Evolutionary conservation across 2,888 invertebrate genomes (phyloP).

Genomic region (Lasiommata megera): DNA sequence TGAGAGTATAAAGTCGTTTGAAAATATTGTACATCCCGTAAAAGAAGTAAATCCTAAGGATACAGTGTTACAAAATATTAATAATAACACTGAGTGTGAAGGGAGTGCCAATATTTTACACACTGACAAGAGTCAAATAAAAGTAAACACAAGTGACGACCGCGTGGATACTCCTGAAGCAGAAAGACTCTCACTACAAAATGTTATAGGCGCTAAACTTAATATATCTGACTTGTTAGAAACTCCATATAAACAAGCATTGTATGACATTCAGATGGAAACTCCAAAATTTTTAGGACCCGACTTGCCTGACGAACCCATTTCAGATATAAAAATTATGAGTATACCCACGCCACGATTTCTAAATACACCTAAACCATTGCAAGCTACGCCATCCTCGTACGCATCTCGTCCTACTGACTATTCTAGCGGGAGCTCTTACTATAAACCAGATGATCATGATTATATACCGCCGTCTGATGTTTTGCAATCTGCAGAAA

Average conservation of each 20-base stretch:
- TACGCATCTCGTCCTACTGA: constrained; percentile 77
- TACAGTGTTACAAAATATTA: constrained; percentile 54
- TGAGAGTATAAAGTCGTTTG: constrained; percentile 37
- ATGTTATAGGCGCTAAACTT: constrained; percentile 66
- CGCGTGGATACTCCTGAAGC: constrained; percentile 63
- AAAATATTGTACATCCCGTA: constrained; percentile 33
- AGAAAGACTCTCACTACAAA: constrained; percentile 63
- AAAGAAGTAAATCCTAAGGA: constrained; percentile 35
- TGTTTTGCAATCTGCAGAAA: constrained; percentile 45
- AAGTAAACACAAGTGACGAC: constrained; percentile 41
- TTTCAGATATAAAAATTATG: constrained; percentile 80
- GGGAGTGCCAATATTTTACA: constrained; percentile 12
- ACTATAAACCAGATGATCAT: constrained; percentile 84
- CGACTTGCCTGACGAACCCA: constrained; percentile 63
- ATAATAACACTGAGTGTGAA: constrained; percentile 45
- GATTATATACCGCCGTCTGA: constrained; percentile 65
- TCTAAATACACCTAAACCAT: constrained; percentile 65
- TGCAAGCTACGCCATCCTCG: constrained; percentile 63
- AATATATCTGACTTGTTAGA: constrained; percentile 77
- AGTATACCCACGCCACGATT: constrained; percentile 81
- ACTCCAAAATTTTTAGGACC: constrained; percentile 79
- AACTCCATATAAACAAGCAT: constrained; percentile 80
- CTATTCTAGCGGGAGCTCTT: constrained; percentile 83
- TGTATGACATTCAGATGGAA: constrained; percentile 73
- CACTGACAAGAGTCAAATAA: constrained; percentile 43